These are phyloP conservation scores for Trogon surrucura DNA, from an alignment of 2,113 vertebrate genomes.

Conservation along the genomic window DNA sequence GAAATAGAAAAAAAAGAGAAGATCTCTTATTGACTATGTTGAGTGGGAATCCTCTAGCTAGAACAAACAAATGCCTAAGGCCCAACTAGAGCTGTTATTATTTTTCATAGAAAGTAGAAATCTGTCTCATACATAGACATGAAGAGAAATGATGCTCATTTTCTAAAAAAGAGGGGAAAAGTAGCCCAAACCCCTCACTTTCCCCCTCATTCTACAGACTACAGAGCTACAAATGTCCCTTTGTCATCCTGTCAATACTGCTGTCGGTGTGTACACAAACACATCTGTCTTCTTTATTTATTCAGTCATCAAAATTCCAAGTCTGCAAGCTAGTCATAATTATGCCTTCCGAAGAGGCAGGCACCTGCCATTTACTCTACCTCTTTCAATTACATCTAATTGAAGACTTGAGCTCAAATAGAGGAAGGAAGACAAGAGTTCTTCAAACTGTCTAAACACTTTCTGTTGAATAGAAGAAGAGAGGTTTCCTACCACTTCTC, in stretches of 20 bases:
- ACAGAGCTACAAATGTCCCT: neutral
- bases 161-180: neutral
- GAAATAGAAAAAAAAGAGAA: neutral
- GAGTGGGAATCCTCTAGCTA: neutral
- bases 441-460: conserved; percentile 53
- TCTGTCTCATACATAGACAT: neutral
- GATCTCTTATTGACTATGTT: neutral
- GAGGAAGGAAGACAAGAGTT: conserved; percentile 63
- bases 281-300: conserved; percentile 41
- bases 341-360: conserved; percentile 41
- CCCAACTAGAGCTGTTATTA: neutral
- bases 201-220: neutral
- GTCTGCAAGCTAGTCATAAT: conserved; percentile 56
- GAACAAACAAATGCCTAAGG: neutral
- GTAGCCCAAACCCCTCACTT: neutral
- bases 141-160: neutral
- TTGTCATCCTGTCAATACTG: conserved; percentile 13
- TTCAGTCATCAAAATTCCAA: conserved; percentile 62
- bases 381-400: conserved; percentile 58
- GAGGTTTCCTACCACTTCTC: neutral
- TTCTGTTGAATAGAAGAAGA: conserved; percentile 15
- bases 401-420: conserved; percentile 44
- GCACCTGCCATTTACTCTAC: conserved; percentile 57
- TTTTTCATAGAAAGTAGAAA: neutral
- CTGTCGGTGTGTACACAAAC: neutral